These are phyloP conservation scores for Drosophila orosa DNA, from an alignment of 1,140 invertebrate genomes.

Conservation along the genomic window DNA sequence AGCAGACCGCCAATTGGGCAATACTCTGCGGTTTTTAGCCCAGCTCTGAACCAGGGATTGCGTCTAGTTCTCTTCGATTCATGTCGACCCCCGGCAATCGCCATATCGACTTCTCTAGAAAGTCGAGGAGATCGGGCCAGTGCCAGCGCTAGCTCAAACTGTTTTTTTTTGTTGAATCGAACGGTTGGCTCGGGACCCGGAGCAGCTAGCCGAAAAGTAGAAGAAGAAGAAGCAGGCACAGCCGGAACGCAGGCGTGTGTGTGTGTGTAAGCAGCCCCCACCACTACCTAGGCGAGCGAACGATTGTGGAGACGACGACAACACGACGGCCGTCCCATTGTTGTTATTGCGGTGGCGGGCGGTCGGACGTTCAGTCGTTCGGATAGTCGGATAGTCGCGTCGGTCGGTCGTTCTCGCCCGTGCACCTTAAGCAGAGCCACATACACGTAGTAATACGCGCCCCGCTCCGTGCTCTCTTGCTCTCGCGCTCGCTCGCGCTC, in stretches of 20 bases:
- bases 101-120: background rate
- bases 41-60: background rate
- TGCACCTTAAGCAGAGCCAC: constrained; percentile 44
- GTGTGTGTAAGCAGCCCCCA: constrained; percentile 33
- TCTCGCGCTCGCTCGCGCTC: constrained; percentile 5
- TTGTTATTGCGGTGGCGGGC: constrained; percentile 15
- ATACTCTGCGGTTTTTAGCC: background rate
- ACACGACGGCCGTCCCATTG: constrained; percentile 18
- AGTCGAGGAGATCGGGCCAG: background rate
- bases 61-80: background rate
- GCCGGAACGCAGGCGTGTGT: constrained; percentile 28
- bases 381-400: constrained; percentile 8
- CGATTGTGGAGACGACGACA: constrained; percentile 51
- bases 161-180: constrained; percentile 19
- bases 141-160: constrained; percentile 6
- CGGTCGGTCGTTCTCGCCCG: constrained; percentile 46
- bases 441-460: constrained; percentile 39
- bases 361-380: constrained; percentile 11
- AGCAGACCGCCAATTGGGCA: background rate
- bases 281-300: constrained; percentile 19
- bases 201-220: background rate
- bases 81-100: background rate
- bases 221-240: constrained; percentile 9
- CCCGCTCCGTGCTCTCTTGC: constrained; percentile 36
- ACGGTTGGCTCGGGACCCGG: constrained; percentile 9